A percentile compares a stretch with the other conserved stretches of the same genome.
Conservation (phyloP, 2,113 vertebrate species). For the Ceratotherium simum region DNA sequence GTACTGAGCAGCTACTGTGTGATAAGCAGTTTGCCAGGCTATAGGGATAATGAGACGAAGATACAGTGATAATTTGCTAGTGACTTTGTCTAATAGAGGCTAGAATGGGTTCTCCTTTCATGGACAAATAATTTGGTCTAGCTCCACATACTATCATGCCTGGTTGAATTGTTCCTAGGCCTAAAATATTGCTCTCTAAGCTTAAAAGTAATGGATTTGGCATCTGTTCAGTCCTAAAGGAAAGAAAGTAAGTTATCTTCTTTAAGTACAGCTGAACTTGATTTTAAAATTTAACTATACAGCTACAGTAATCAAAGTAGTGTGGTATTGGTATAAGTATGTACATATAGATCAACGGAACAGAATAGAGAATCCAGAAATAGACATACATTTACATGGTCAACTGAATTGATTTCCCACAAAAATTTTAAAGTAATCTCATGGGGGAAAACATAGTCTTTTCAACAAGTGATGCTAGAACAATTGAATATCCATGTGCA, state of each 20-base stretch:
- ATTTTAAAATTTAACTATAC: slow-evolving; percentile 53
- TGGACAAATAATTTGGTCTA: slow-evolving; percentile 33
- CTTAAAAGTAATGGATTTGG: slow-evolving; percentile 11
- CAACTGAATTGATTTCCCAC: slow-evolving; percentile 40
- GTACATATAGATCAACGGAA: background rate
- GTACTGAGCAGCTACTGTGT: background rate
- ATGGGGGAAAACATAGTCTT: background rate
- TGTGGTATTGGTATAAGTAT: background rate
- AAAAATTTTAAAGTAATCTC: slow-evolving; percentile 38
- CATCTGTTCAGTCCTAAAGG: background rate
- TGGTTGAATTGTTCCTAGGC: background rate
- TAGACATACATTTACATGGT: background rate
- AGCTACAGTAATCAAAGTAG: slow-evolving; percentile 37
- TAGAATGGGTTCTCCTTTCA: background rate
- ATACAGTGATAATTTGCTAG: background rate
- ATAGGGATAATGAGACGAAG: background rate
- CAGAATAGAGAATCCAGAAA: slow-evolving; percentile 15
- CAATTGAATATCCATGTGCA: background rate
- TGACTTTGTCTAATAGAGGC: background rate
- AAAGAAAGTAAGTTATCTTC: slow-evolving; percentile 35
- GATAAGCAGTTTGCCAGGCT: background rate
- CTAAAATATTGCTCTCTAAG: slow-evolving; percentile 23
- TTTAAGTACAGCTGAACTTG: slow-evolving; percentile 22
- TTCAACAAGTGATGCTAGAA: slow-evolving; percentile 4
- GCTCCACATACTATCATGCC: background rate